A percentile compares a stretch with the other conserved stretches of the same genome.
Evolutionary conservation across 2,113 vertebrate species (phyloP).

Genomic region (Promerops cafer): DNA sequence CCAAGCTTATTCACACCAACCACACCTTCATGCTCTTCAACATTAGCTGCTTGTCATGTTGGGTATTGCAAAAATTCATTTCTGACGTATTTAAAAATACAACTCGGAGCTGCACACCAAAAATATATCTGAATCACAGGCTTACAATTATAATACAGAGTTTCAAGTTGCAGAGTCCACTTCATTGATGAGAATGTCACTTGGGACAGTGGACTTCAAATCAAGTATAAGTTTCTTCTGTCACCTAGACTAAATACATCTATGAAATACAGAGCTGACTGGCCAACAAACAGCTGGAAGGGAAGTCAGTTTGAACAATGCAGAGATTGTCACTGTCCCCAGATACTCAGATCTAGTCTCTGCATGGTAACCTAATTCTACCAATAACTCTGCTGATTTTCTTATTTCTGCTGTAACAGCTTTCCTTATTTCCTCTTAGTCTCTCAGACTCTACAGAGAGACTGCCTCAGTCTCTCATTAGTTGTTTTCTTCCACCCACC

Average conservation of each 20-base stretch:
- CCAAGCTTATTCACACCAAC: not conserved
- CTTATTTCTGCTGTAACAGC: not conserved
- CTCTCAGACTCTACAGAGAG: not conserved
- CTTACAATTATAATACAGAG: not conserved
- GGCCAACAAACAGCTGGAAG: not conserved
- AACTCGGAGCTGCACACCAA: not conserved
- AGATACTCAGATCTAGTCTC: not conserved
- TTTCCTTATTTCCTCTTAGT: not conserved
- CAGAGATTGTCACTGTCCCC: not conserved
- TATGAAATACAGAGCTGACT: not conserved
- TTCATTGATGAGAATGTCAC: not conserved
- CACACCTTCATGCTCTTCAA: not conserved
- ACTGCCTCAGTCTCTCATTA: not conserved
- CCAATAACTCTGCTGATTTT: not conserved
- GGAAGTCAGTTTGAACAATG: not conserved
- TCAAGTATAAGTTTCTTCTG: not conserved
- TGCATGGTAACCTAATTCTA: not conserved
- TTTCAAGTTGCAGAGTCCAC: not conserved
- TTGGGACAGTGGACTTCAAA: not conserved
- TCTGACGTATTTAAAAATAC: not conserved
- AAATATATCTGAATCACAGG: not conserved
- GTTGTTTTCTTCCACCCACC: not conserved
- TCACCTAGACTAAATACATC: not conserved
- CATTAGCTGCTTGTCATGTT: not conserved
- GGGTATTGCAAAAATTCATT: not conserved